phyloP scores from a whole-genome alignment of 2,888 invertebrate species.

The Archips xylosteana region DNA sequence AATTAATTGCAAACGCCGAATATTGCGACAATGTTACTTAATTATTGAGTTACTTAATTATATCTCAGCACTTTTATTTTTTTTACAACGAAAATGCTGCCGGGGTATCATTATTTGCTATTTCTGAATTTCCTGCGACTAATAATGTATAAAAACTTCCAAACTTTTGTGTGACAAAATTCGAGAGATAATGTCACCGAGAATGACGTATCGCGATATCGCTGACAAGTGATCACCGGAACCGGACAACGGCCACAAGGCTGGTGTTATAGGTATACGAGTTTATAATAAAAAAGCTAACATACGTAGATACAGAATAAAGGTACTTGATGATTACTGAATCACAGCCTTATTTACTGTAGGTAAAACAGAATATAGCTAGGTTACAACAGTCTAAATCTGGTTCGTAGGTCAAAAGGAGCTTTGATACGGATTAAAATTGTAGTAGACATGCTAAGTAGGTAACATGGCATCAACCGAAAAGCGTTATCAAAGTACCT shows the following conservation, averaged over 20 bases:
- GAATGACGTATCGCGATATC: conserved; percentile 1
- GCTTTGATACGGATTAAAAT: not conserved
- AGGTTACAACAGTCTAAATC: not conserved
- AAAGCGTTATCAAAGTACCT: not conserved
- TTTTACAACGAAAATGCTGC: not conserved
- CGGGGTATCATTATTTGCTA: not conserved
- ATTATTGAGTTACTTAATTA: too few species aligned
- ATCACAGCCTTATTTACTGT: not conserved
- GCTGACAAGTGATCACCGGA: not conserved
- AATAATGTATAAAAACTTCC: not conserved
- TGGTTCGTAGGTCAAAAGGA: not conserved
- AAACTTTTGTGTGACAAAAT: not conserved
- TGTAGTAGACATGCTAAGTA: not conserved
- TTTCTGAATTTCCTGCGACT: not conserved
- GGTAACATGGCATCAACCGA: not conserved
- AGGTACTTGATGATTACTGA: not conserved
- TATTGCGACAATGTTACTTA: not conserved
- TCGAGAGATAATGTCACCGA: not conserved
- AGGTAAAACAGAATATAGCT: not conserved
- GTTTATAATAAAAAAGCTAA: too few species aligned
- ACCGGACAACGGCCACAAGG: not conserved
- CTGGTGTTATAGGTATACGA: not conserved
- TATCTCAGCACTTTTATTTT: not conserved
- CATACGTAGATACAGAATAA: not conserved
- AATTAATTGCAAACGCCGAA: not conserved